Base-by-base conservation (phyloP, 2,888 invertebrate species). In the Acrocyrtus sp. region DNA sequence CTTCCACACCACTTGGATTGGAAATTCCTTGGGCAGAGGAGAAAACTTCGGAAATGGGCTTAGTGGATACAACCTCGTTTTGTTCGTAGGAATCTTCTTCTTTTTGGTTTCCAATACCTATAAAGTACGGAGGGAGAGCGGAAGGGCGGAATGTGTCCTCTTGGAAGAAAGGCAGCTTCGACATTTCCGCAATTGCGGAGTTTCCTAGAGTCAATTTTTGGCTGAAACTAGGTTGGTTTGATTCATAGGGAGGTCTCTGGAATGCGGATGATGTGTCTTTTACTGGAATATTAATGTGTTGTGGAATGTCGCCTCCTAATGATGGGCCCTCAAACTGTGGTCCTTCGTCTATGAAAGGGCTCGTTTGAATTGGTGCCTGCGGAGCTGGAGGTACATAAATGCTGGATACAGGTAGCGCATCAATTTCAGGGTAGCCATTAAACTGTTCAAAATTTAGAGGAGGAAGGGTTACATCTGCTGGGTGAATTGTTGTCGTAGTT, bases 161-260 rank as follows among this genome's bases (percentile, higher is more conserved):
- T 41, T 67, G 66, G 41, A 22, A 57, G 19, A 26, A 57, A 6
- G 66, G 66, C 21, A 67, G 41, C 41, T 67, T 67, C 8, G 66
- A 43, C 66, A 67, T 67, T 67, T 67, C 66, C 0, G 50, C 57
- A 24, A 67, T 57, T 26, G 66, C 66, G 19, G 57, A 50, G n/a
- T n/a, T n/a, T n/a, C n/a, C n/a, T n/a, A n/a, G n/a, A n/a, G n/a
- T n/a, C n/a, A n/a, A n/a, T 15, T 19, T 50, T 15, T 50, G 50
- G 5, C 5, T 12, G 12, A 50, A 50, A 22, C 50, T 24, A 21
- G n/a, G n/a, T n/a, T n/a, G n/a, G n/a, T n/a, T n/a, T n/a, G n/a
- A n/a, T n/a, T n/a, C n/a, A n/a, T n/a, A 39, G 39, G 39, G 39
- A 39, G 39, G 39, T 12, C 6, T 12, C 12, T 12, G 6, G 12